Evolutionary conservation across 2,888 invertebrate species (phyloP).

Genomic region (Anoplius nigerrimus): DNA sequence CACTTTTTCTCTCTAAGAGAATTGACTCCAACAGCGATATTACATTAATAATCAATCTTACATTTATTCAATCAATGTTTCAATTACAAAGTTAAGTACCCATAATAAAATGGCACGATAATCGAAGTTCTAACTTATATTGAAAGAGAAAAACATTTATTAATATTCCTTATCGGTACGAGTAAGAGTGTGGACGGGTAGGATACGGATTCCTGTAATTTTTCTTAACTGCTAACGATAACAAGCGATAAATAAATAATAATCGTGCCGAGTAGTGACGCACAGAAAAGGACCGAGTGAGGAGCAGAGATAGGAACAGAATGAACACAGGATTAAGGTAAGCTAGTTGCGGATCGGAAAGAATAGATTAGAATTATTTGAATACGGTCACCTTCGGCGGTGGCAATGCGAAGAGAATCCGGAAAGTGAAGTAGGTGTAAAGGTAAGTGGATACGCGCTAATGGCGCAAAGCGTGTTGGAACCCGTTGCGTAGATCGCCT

Average conservation of each 20-base stretch:
- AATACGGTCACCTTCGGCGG: no score
- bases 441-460: not conserved
- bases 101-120: constrained; percentile 49
- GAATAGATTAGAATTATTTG: no score
- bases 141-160: constrained; percentile 11
- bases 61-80: constrained; percentile 41
- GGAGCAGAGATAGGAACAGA: constrained; percentile 36
- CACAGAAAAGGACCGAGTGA: not conserved
- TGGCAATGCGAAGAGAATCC: no score
- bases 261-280: constrained; percentile 36
- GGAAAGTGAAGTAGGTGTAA: not conserved
- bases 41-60: constrained; percentile 29
- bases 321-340: constrained; percentile 42
- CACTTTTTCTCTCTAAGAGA: no score
- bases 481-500: no score
- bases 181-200: not conserved
- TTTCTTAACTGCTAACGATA: constrained; percentile 39
- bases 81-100: constrained; percentile 40
- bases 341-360: constrained; percentile 34
- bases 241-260: constrained; percentile 55
- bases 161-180: constrained; percentile 13
- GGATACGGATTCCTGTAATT: not conserved
- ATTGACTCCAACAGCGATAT: not conserved
- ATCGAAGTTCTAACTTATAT: constrained; percentile 39
- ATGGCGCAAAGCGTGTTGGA: no score